phyloP scores from a whole-genome alignment of 2,888 invertebrate genomes.

The Timema podura region DNA sequence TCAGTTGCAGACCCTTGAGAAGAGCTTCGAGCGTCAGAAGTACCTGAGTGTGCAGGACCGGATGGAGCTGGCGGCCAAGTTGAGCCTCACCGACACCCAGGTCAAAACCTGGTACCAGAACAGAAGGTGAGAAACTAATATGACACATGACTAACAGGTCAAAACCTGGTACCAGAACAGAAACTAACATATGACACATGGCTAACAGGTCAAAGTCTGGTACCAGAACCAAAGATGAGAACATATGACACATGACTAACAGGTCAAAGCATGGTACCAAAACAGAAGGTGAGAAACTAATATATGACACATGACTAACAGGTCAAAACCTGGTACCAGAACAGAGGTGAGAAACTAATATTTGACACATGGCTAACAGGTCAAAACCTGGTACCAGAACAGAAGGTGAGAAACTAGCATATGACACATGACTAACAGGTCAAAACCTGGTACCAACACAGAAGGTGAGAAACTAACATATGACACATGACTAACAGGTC shows the following conservation, averaged over 20 bases:
- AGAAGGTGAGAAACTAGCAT: no score
- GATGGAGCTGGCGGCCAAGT: constrained; percentile 95
- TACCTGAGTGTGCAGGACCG: constrained; percentile 95
- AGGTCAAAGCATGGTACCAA: constrained; percentile 99
- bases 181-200: constrained; percentile 42
- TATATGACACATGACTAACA: not conserved
- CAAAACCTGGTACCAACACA: no score
- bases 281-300: constrained; percentile 77
- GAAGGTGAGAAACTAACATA: no score
- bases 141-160: constrained; percentile 83
- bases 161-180: constrained; percentile 99
- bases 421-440: no score
- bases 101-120: constrained; percentile 99
- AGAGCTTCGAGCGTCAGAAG: constrained; percentile 95
- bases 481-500: no score
- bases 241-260: constrained; percentile 65
- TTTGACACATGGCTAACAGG: no score
- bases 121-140: constrained; percentile 67
- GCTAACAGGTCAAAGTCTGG: constrained; percentile 99
- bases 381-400: no score
- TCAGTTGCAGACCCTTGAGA: constrained; percentile 92
- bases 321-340: no score
- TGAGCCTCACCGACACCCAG: constrained; percentile 96
- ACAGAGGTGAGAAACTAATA: no score
- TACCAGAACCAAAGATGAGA: constrained; percentile 95